phyloP scores from a whole-genome alignment of 64 coral and sea anemone genomes.

The Stylophora pistillata region DNA sequence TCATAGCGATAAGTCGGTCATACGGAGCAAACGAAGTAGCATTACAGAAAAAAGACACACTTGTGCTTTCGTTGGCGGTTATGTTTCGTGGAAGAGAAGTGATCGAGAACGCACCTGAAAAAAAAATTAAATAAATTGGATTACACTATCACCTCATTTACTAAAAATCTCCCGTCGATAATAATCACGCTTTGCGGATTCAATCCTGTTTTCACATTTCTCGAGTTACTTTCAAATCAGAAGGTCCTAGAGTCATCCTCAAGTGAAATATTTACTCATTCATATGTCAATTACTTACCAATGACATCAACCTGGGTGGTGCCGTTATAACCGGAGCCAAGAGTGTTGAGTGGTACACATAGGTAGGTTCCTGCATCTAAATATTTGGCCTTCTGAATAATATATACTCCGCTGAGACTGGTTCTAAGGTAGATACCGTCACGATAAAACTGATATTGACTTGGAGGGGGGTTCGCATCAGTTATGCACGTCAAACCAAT shows the following conservation, averaged over 20 bases:
- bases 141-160: not conserved
- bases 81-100: slow-evolving; percentile 7
- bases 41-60: slow-evolving; percentile 21
- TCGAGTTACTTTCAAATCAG: no score
- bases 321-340: slow-evolving; percentile 43
- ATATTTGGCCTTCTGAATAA: slow-evolving; percentile 41
- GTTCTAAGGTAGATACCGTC: slow-evolving; percentile 31
- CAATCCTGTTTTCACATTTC: no score
- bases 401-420: slow-evolving; percentile 22
- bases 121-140: not conserved
- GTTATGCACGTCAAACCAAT: slow-evolving; percentile 57
- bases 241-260: not conserved
- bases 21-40: not conserved
- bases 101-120: slow-evolving; percentile 31
- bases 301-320: slow-evolving; percentile 12
- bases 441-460: slow-evolving; percentile 71
- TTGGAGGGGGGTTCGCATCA: slow-evolving; percentile 66
- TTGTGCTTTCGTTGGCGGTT: slow-evolving; percentile 42
- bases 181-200: no score
- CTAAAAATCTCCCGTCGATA: not conserved
- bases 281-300: slow-evolving; percentile 17
- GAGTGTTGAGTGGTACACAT: slow-evolving; percentile 52
- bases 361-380: slow-evolving; percentile 57
- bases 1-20: not conserved
- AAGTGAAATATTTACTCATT: not conserved